Conservation (phyloP, 2,888 invertebrate genomes). For the Chymomyza procnemis region DNA sequence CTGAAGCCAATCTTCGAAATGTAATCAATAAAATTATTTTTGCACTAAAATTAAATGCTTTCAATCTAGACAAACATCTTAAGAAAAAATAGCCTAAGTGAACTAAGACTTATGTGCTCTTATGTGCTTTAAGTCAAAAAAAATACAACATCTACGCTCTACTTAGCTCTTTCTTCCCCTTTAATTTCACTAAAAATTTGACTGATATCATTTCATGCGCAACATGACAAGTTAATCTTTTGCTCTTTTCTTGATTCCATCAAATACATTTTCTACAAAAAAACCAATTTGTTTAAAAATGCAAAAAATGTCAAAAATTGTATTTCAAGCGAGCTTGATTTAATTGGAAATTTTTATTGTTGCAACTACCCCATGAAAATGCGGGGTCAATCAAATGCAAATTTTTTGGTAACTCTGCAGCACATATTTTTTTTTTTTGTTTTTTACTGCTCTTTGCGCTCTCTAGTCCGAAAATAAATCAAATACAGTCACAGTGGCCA, state of each 20-base stretch:
- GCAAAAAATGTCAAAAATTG: background rate
- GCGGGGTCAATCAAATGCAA: background rate
- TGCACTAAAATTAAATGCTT: too few relatives aligned
- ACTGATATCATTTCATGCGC: too few relatives aligned
- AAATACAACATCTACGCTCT: too few relatives aligned
- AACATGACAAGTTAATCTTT: background rate
- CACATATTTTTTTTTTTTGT: too few relatives aligned
- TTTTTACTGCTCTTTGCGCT: background rate
- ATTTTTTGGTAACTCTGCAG: background rate
- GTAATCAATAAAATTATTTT: too few relatives aligned
- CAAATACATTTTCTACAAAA: background rate
- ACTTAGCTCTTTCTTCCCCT: too few relatives aligned
- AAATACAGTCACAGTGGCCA: background rate
- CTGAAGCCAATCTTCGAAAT: too few relatives aligned
- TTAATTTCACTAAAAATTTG: too few relatives aligned
- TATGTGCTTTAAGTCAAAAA: too few relatives aligned
- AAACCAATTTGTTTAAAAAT: background rate
- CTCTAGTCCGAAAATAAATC: background rate
- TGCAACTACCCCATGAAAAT: background rate
- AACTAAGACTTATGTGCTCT: too few relatives aligned
- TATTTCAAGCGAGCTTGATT: background rate
- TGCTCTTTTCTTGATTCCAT: background rate
- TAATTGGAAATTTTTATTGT: background rate
- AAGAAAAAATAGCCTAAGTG: too few relatives aligned
- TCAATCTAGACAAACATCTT: too few relatives aligned